Conservation (phyloP, 92 coral and sea anemone species). For the Actinostola sp. region DNA sequence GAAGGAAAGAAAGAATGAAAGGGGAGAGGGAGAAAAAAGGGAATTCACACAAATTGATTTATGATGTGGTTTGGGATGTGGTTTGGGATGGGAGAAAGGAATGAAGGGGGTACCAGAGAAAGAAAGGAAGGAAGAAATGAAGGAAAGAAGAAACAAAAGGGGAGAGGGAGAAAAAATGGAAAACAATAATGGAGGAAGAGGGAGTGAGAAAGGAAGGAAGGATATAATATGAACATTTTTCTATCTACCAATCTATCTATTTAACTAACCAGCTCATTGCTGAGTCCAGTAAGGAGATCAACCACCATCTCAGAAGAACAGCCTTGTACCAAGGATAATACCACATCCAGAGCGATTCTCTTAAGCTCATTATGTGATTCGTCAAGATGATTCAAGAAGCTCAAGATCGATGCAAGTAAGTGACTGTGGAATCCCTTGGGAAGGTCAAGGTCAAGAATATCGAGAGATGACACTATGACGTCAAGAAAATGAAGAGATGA, state of each 20-base stretch:
- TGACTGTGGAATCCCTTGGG: conserved; percentile 59
- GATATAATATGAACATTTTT: background rate
- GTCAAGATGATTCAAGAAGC: conserved; percentile 42
- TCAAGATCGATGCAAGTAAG: conserved; percentile 60
- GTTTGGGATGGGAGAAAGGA: no score
- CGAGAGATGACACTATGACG: conserved; percentile 40
- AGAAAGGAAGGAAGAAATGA: no score
- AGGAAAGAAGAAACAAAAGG: no score
- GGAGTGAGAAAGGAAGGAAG: background rate
- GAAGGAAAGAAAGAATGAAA: no score
- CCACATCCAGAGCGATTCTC: conserved; percentile 32
- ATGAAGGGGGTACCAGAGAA: no score
- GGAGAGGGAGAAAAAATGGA: no score
- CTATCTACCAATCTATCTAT: background rate
- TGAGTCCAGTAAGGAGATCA: conserved; percentile 44
- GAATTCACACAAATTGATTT: no score
- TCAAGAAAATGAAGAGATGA: conserved; percentile 54
- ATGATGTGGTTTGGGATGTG: no score
- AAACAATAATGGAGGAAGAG: background rate
- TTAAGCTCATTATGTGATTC: background rate
- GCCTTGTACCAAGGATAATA: conserved; percentile 63
- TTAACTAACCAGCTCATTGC: conserved; percentile 66
- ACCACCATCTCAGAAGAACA: conserved; percentile 48
- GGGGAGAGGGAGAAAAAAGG: no score
- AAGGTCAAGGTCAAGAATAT: conserved; percentile 26